phyloP scores from a whole-genome alignment of 2,113 vertebrate species.

The Cryptomyrus ogoouensis region DNA sequence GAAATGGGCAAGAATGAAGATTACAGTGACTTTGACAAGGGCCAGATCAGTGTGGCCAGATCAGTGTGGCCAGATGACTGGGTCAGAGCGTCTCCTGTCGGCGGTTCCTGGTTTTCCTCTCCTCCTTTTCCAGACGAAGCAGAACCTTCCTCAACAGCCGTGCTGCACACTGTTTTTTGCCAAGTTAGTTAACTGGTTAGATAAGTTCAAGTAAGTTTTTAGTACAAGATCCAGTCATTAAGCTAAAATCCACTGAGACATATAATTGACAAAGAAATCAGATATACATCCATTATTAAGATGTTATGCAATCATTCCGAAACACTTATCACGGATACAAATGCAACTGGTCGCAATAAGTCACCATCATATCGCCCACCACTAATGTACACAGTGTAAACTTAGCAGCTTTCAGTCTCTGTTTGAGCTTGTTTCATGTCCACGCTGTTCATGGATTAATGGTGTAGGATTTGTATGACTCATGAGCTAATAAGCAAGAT shows the following conservation, averaged over 20 bases:
- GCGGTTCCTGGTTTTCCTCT: background rate
- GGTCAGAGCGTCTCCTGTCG: background rate
- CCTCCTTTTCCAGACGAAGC: too few species aligned
- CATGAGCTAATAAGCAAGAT: background rate
- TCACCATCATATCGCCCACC: background rate
- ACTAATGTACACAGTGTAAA: background rate
- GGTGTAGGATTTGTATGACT: background rate
- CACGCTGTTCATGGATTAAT: background rate
- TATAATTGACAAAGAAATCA: background rate
- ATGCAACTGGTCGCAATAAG: background rate
- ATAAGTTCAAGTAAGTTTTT: background rate
- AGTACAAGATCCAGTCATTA: background rate
- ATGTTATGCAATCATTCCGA: background rate
- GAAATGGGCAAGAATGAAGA: background rate
- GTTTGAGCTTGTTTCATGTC: background rate
- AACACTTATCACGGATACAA: background rate
- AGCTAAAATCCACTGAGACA: background rate
- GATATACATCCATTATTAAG: background rate
- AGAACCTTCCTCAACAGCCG: background rate
- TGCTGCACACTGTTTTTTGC: background rate
- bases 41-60: background rate
- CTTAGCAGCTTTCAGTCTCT: background rate
- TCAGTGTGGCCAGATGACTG: background rate
- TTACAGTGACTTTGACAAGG: background rate
- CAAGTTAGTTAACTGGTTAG: background rate